phyloP scores from a whole-genome alignment of 2,888 invertebrate genomes.

The Eledone cirrhosa region DNA sequence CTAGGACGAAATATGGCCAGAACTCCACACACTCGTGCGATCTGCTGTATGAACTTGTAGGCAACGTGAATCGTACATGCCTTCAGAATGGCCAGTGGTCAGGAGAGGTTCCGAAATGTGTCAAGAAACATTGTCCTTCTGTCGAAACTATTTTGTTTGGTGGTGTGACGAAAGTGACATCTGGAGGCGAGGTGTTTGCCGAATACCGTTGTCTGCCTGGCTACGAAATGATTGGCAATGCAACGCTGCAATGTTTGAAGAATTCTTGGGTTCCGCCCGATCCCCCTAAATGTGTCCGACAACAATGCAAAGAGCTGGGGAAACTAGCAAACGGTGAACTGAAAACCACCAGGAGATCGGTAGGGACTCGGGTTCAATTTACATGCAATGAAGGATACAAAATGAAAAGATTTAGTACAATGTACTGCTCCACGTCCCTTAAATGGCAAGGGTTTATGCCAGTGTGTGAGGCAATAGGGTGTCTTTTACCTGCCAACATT shows the following conservation, averaged over 20 bases:
- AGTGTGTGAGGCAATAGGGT: too few relatives aligned
- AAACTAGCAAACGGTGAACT: too few relatives aligned
- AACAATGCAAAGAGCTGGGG: too few relatives aligned
- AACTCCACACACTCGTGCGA: slow-evolving; percentile 43
- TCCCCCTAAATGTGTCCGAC: too few relatives aligned
- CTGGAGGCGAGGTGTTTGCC: slow-evolving; percentile 45
- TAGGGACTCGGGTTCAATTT: too few relatives aligned
- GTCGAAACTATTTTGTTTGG: slow-evolving; percentile 33
- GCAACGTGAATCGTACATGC: slow-evolving; percentile 45
- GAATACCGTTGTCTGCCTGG: slow-evolving; percentile 70
- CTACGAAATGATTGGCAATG: slow-evolving; percentile 44
- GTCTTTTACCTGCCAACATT: too few relatives aligned
- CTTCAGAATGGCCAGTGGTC: slow-evolving; percentile 50
- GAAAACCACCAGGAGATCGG: too few relatives aligned
- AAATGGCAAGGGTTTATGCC: too few relatives aligned
- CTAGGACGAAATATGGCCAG: slow-evolving; percentile 35
- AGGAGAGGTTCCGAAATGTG: slow-evolving; percentile 46
- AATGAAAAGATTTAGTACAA: too few relatives aligned
- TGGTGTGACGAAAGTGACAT: background rate
- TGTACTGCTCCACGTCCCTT: too few relatives aligned
- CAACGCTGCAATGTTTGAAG: background rate
- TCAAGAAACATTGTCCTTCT: slow-evolving; percentile 34
- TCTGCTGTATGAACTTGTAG: slow-evolving; percentile 41
- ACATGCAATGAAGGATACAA: too few relatives aligned
- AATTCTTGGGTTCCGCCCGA: background rate